These are phyloP conservation scores for Procambarus virginalis DNA, from an alignment of 1,140 invertebrate species.

Conservation along the genomic window DNA sequence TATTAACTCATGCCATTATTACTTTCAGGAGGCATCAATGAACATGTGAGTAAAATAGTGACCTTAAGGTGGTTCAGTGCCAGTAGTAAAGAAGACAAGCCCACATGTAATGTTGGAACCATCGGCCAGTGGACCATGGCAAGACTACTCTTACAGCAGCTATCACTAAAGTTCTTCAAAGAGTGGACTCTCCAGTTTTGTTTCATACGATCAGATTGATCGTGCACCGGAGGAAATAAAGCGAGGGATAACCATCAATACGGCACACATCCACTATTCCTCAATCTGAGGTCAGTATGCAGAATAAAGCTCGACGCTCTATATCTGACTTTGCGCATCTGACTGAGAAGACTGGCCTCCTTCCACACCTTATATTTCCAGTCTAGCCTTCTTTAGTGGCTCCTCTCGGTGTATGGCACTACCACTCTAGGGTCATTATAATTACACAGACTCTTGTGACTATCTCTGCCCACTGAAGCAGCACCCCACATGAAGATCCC, in stretches of 20 bases:
- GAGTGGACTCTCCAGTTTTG: conserved; percentile 82
- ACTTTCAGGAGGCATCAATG: not conserved
- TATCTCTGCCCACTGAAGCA: too few relatives aligned
- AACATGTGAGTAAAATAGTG: not conserved
- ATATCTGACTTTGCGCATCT: too few relatives aligned
- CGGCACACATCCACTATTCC: conserved; percentile 90
- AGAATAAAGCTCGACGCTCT: too few relatives aligned
- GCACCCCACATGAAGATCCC: too few relatives aligned
- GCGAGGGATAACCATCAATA: conserved; percentile 97
- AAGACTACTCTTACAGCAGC: conserved; percentile 78
- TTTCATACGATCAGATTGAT: conserved; percentile 94
- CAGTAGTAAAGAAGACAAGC: conserved; percentile 1
- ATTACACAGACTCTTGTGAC: too few relatives aligned
- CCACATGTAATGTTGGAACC: conserved; percentile 71
- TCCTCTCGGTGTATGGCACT: too few relatives aligned
- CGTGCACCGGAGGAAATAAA: conserved; percentile 94
- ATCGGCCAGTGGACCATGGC: conserved; percentile 78
- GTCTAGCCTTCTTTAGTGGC: too few relatives aligned
- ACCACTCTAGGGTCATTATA: too few relatives aligned
- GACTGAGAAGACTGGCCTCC: too few relatives aligned
- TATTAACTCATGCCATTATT: not conserved
- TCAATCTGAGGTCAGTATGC: conserved; percentile 12
- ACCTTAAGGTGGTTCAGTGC: not conserved
- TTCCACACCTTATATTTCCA: too few relatives aligned
- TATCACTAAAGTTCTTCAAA: conserved; percentile 74